Conservation (phyloP, 2,888 invertebrate species). For the Teinopalpus imperialis region DNA sequence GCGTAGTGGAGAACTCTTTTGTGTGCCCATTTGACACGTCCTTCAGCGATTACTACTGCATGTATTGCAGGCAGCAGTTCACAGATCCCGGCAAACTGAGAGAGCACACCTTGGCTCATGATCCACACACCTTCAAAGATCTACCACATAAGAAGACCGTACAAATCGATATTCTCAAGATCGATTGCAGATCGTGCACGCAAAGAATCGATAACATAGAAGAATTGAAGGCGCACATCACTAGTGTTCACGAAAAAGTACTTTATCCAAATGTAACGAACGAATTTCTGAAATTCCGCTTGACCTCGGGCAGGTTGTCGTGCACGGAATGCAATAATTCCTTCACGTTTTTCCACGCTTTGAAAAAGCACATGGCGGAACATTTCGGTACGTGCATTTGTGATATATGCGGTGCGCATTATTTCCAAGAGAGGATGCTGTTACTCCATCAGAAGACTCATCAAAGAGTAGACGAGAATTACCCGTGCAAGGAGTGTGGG, state of each 20-base stretch:
- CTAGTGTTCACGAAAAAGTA: conserved; percentile 41
- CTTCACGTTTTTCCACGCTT: conserved; percentile 56
- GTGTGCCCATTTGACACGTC: conserved; percentile 64
- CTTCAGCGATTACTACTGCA: conserved; percentile 63
- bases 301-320: conserved; percentile 47
- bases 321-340: conserved; percentile 44
- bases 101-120: conserved; percentile 57
- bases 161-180: conserved; percentile 52
- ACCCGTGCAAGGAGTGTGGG: conserved; percentile 73
- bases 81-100: conserved; percentile 56
- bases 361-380: conserved; percentile 68
- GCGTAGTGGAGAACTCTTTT: conserved; percentile 58
- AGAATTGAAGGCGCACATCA: conserved; percentile 50
- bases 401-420: conserved; percentile 69
- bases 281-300: conserved; percentile 56
- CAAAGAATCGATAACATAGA: conserved; percentile 48
- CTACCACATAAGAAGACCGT: conserved; percentile 48
- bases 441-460: conserved; percentile 62
- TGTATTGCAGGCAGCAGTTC: conserved; percentile 46
- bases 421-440: conserved; percentile 70
- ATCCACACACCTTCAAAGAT: conserved; percentile 50
- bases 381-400: conserved; percentile 70
- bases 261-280: conserved; percentile 40
- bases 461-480: conserved; percentile 57
- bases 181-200: conserved; percentile 63